Conservation (phyloP, 2,797 vertebrate species). For the Phoeniculus purpureus region DNA sequence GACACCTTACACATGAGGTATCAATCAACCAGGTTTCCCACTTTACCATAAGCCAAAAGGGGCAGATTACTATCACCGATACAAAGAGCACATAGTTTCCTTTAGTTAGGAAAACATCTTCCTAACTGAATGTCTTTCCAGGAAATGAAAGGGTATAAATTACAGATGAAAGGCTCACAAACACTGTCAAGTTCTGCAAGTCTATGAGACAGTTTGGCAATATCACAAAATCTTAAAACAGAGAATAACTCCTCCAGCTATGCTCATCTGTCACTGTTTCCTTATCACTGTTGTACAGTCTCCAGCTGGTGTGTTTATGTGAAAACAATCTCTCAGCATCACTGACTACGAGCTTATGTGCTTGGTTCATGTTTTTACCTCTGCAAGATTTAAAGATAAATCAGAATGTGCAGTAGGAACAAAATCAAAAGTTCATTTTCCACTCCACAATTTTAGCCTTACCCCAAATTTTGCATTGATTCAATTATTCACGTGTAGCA, state of each 20-base stretch:
- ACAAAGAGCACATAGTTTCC: background rate
- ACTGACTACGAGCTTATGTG: background rate
- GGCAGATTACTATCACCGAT: background rate
- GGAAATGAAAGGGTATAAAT: background rate
- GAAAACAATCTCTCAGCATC: background rate
- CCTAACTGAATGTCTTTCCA: background rate
- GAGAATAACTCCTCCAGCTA: background rate
- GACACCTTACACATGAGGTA: background rate
- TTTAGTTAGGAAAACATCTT: background rate
- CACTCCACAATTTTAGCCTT: background rate
- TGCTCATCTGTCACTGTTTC: background rate
- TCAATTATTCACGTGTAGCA: background rate
- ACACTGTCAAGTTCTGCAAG: background rate
- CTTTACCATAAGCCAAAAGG: background rate
- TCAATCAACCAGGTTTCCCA: background rate
- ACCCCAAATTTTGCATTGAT: background rate
- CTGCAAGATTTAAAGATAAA: slow-evolving; percentile 5
- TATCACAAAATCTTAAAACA: background rate
- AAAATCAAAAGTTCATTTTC: background rate
- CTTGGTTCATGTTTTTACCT: background rate
- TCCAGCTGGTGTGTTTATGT: background rate
- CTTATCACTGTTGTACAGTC: background rate
- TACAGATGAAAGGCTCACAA: background rate
- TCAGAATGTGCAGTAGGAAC: background rate
- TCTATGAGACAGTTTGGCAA: background rate